A percentile compares a stretch with the other conserved stretches of the same genome.
phyloP scores from a whole-genome alignment of 2,113 vertebrate genomes.

The Hirundichthys speculiger region DNA sequence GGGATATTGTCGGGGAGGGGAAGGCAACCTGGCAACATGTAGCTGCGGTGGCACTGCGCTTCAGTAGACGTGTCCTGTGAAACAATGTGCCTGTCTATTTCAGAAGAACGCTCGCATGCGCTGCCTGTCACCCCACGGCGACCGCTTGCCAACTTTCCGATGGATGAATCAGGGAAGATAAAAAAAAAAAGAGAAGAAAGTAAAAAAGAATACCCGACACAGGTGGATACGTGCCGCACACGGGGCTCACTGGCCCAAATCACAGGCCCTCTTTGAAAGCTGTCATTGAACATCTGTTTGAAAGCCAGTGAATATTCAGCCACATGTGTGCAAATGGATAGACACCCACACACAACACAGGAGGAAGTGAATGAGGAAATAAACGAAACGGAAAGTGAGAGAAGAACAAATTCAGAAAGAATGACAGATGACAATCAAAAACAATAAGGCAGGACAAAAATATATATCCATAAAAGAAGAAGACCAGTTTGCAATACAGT shows the following conservation, averaged over 20 bases:
- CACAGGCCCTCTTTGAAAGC: conserved; percentile 63
- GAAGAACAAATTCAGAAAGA: background rate
- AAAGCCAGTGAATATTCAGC: conserved; percentile 33
- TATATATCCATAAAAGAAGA: background rate
- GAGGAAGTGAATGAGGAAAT: conserved; percentile 6
- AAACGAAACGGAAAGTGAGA: conserved; percentile 10
- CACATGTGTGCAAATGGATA: conserved; percentile 14
- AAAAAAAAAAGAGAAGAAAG: conserved; percentile 33
- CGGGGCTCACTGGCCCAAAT: conserved; percentile 75
- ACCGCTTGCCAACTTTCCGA: conserved; percentile 74
- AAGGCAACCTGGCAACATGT: conserved; percentile 30
- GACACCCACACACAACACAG: conserved; percentile 1
- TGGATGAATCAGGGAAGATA: conserved; percentile 64
- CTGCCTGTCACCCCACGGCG: conserved; percentile 59
- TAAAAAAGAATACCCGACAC: conserved; percentile 44
- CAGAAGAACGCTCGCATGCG: conserved; percentile 38
- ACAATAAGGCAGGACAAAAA: conserved; percentile 15
- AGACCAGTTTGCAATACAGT: conserved; percentile 5
- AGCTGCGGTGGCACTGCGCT: conserved; percentile 42
- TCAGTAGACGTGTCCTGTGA: conserved; percentile 66
- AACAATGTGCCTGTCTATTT: conserved; percentile 72
- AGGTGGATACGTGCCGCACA: conserved; percentile 61
- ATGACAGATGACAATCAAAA: conserved; percentile 41
- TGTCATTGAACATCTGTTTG: conserved; percentile 76
- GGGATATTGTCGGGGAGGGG: conserved; percentile 34